Conservation (phyloP, 2,888 invertebrate species). For the Harpalus rufipes region DNA sequence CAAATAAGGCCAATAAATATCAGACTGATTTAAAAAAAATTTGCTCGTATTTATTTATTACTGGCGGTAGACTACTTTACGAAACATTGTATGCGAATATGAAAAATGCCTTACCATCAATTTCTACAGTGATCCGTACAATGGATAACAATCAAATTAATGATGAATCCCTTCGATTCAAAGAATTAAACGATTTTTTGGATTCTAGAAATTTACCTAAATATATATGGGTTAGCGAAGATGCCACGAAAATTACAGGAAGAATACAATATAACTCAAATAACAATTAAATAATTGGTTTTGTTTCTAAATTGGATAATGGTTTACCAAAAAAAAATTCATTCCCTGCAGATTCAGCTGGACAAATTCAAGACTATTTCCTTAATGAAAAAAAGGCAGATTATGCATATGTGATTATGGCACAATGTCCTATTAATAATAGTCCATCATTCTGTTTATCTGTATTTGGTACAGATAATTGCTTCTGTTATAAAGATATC, state of each 20-base stretch:
- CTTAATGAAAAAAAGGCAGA: constrained; percentile 54
- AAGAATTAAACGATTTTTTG: constrained; percentile 32
- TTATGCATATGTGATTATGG: constrained; percentile 68
- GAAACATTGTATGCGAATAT: constrained; percentile 52
- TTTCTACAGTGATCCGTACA: constrained; percentile 18
- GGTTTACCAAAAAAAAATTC: constrained; percentile 34
- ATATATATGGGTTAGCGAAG: constrained; percentile 69
- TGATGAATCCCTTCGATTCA: constrained; percentile 2
- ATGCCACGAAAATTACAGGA: constrained; percentile 69
- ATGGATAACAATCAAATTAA: constrained; percentile 14
- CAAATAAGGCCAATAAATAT: constrained; percentile 3
- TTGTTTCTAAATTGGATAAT: constrained; percentile 69
- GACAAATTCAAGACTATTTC: constrained; percentile 60
- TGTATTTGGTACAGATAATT: not conserved
- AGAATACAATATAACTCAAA: constrained; percentile 68
- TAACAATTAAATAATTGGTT: constrained; percentile 70
- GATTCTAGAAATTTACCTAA: constrained; percentile 48
- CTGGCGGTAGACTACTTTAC: constrained; percentile 43
- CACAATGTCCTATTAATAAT: constrained; percentile 55
- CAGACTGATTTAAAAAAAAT: constrained; percentile 12
- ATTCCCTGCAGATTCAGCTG: constrained; percentile 59
- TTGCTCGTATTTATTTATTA: constrained; percentile 32
- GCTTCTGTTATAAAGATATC: constrained; percentile 52
- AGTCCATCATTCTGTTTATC: not conserved
- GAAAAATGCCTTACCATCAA: constrained; percentile 18